phyloP scores from a whole-genome alignment of 2,797 vertebrate genomes.

The Glyptemys insculpta region DNA sequence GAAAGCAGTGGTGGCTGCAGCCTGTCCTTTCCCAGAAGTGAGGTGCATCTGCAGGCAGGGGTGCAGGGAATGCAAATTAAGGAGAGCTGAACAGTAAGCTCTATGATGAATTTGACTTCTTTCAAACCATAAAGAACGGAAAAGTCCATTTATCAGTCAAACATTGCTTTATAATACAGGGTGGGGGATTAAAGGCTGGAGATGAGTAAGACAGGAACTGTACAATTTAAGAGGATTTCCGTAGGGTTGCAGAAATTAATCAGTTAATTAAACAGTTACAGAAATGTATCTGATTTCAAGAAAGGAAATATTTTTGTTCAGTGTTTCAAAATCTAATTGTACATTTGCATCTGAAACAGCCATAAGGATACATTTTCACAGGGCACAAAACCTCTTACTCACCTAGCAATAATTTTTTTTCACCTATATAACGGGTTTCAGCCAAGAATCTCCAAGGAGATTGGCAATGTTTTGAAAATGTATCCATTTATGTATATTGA shows the following conservation, averaged over 20 bases:
- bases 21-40: not conserved
- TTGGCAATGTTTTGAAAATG: not conserved
- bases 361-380: not conserved
- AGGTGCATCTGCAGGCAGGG: not conserved
- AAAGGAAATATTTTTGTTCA: not conserved
- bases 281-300: not conserved
- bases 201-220: not conserved
- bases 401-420: not conserved
- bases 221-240: not conserved
- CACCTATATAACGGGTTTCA: not conserved
- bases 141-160: not conserved
- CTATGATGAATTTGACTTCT: not conserved
- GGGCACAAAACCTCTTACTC: not conserved
- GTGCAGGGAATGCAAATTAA: not conserved
- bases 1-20: not conserved
- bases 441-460: not conserved
- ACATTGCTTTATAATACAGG: fast-evolving
- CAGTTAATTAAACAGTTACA: not conserved
- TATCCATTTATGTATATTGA: not conserved
- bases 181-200: fast-evolving
- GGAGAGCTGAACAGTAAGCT: not conserved
- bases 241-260: too few species aligned
- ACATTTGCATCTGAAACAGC: not conserved
- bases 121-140: not conserved
- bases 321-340: not conserved